Percentiles rank a stretch among this genome's conserved stretches.
Conservation (phyloP, 2,888 invertebrate genomes). For the Andrena marginata region DNA sequence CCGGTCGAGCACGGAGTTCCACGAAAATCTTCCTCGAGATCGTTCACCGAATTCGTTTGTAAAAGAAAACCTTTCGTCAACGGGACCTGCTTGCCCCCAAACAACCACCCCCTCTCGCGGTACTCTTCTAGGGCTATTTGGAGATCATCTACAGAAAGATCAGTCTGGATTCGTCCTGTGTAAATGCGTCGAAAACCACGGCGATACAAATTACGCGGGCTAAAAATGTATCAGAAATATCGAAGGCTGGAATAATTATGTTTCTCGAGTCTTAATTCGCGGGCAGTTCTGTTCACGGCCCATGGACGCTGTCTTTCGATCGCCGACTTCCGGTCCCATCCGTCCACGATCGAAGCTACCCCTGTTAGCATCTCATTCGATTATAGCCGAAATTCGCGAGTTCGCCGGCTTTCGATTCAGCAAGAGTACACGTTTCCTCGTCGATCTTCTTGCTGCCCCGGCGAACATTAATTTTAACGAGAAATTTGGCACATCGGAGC, state of each 20-base stretch:
- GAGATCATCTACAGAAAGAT: slow-evolving; percentile 54
- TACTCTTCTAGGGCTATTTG: slow-evolving; percentile 33
- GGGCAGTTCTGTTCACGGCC: slow-evolving; percentile 66
- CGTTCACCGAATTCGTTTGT: background rate
- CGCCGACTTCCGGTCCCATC: background rate
- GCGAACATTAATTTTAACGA: slow-evolving; percentile 5
- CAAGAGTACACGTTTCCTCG: slow-evolving; percentile 32
- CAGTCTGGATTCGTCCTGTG: slow-evolving; percentile 58
- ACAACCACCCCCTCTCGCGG: background rate
- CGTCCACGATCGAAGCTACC: slow-evolving; percentile 28
- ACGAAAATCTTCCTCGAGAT: background rate
- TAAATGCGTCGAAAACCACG: slow-evolving; percentile 44
- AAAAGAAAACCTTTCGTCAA: background rate
- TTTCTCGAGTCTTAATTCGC: slow-evolving; percentile 78
- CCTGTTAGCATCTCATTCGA: background rate
- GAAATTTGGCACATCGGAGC: slow-evolving; percentile 16
- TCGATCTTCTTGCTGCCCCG: slow-evolving; percentile 24
- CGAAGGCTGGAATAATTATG: slow-evolving; percentile 72
- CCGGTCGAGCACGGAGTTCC: slow-evolving; percentile 39
- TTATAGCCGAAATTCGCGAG: slow-evolving; percentile 29
- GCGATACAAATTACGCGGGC: slow-evolving; percentile 40
- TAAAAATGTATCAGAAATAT: slow-evolving; percentile 50
- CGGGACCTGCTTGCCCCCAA: background rate
- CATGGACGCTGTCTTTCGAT: slow-evolving; percentile 1
- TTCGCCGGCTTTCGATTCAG: slow-evolving; percentile 4